Evolutionary conservation across 2,797 vertebrate species (phyloP), one percentile per base, ranked within the genome.

Genomic region (Clarias platycephalus): DNA sequence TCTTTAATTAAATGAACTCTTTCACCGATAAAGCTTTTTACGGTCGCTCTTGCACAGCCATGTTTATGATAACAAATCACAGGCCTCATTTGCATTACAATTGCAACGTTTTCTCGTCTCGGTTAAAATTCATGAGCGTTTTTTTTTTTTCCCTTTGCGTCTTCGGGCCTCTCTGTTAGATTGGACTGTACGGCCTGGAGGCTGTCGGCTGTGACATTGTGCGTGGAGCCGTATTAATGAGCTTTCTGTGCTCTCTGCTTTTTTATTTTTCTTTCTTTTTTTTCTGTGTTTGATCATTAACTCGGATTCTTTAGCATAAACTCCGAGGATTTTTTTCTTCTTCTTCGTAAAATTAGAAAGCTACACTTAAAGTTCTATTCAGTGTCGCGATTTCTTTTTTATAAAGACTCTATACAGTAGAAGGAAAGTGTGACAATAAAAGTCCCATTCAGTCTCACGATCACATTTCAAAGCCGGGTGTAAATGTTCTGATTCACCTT

Each of bases 1-100:
- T 94, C 87, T 92, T 91, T 93, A 94, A 95, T 94, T 93, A 94
- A 91, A 92, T 91, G 88, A 85, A 89, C 88, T 91, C 88, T 90
- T 92, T 89, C 90, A 90, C 90, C 87, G 89, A 88, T 90, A 88
- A 90, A 83, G 86, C 84, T 87, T 89, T 85, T 89, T 85, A 86
- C 79, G 83, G 82, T 81, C 85, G 83, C 86, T 88, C 85, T 82
- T 75, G 86, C 84, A 87, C 86, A 90, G 88, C 90, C 89, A 71
- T 86, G 89, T 88, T 88, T 85, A 84, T 84, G 87, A 88, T 88
- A 88, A 87, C 85, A 87, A 89, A 89, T 89, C 89, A 87, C 80
- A 85, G 84, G 75, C 79, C 85, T 89, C 84, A 89, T 91, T 90
- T 91, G 87, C 89, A 91, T 91, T 71, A 87, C 84, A 89, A 89